These are phyloP conservation scores for Rhinichthys osculus DNA, from an alignment of 2,797 vertebrate species.

Conservation along the genomic window DNA sequence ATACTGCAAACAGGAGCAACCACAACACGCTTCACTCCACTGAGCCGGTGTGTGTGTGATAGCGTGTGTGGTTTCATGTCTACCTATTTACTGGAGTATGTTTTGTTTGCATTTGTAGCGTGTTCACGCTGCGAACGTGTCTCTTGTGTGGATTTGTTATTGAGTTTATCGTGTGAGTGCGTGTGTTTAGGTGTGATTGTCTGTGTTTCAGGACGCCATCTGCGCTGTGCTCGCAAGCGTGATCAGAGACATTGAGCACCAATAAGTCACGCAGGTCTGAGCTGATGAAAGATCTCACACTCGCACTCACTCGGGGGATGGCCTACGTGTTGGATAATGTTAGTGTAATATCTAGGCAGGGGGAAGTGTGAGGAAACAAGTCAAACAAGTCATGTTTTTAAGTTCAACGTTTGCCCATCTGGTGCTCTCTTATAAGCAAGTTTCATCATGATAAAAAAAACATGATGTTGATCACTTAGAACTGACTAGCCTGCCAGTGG, in stretches of 20 bases:
- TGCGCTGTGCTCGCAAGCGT: constrained; percentile 73
- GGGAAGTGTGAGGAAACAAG: constrained; percentile 15
- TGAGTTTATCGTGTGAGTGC: constrained; percentile 28
- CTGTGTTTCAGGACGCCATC: constrained; percentile 68
- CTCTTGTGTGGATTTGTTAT: constrained; percentile 47
- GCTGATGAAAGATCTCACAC: constrained; percentile 62
- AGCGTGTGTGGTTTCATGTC: constrained; percentile 39
- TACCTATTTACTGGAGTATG: constrained; percentile 40
- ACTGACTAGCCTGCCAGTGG: neutral
- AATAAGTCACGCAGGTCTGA: constrained; percentile 74
- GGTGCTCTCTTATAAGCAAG: neutral
- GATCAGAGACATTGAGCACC: constrained; percentile 73
- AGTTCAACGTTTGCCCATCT: constrained; percentile 71
- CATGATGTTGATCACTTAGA: neutral
- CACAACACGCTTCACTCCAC: constrained; percentile 39
- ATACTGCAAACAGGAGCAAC: constrained; percentile 41
- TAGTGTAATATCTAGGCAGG: constrained; percentile 32
- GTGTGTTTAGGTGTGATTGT: constrained; percentile 52
- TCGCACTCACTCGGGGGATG: neutral
- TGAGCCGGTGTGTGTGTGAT: constrained; percentile 7
- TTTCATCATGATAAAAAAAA: constrained; percentile 19
- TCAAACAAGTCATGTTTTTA: constrained; percentile 68
- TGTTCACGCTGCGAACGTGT: neutral
- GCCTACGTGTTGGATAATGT: constrained; percentile 35
- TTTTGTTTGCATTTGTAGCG: constrained; percentile 25